Evolutionary conservation across 2,888 invertebrate genomes (phyloP).

Genomic region (Euplagia quadripunctaria): DNA sequence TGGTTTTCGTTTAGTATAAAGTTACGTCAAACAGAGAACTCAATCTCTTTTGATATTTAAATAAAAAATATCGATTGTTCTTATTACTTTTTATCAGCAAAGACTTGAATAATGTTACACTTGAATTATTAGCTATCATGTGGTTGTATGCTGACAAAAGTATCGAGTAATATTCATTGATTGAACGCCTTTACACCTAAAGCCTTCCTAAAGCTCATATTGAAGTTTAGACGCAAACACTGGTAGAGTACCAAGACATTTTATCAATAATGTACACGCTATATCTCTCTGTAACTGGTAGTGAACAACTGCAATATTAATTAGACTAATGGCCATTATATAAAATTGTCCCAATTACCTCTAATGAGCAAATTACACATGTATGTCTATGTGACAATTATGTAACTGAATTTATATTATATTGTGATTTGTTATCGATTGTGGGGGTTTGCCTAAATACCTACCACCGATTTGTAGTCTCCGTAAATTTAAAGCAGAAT

Average conservation of each 20-base stretch:
- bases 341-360: neutral
- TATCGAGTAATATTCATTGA: too few species aligned
- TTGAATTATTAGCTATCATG: too few species aligned
- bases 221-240: neutral
- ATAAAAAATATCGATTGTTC: too few species aligned
- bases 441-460: neutral
- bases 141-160: too few species aligned
- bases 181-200: neutral
- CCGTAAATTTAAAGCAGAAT: too few species aligned
- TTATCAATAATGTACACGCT: neutral
- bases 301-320: neutral
- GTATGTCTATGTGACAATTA: neutral
- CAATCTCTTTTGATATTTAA: too few species aligned
- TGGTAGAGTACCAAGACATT: neutral
- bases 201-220: neutral
- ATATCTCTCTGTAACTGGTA: neutral
- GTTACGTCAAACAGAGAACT: too few species aligned
- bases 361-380: neutral
- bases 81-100: too few species aligned
- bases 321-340: neutral
- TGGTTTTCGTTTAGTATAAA: too few species aligned
- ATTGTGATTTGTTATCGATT: neutral
- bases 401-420: neutral
- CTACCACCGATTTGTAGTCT: too few species aligned
- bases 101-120: too few species aligned